Conservation (phyloP, 2,888 invertebrate genomes). For the Lochmaea capreae region DNA sequence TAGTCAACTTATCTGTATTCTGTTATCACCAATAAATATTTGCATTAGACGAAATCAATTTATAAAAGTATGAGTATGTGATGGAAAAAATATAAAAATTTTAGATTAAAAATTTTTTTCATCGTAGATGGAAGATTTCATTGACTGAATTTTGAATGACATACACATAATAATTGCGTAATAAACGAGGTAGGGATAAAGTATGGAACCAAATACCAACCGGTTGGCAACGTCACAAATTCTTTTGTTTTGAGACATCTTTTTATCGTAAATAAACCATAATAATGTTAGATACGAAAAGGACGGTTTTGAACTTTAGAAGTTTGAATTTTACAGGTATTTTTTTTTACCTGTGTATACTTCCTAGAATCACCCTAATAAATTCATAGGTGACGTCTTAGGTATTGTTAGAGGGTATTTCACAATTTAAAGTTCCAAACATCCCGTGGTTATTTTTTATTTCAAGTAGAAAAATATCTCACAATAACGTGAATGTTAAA, state of each 20-base stretch:
- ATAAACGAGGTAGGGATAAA: no score
- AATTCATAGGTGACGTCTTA: not conserved
- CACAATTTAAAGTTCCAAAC: not conserved
- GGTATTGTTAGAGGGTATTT: not conserved
- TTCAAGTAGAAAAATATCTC: not conserved
- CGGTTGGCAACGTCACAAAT: no score
- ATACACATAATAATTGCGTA: no score
- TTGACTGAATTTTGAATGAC: no score
- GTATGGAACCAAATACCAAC: no score
- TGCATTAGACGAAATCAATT: not conserved
- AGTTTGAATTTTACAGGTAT: conserved; percentile 2
- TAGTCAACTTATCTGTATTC: not conserved
- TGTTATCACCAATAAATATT: conserved; percentile 4
- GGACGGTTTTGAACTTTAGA: not conserved
- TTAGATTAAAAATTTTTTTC: not conserved
- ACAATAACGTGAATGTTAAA: no score
- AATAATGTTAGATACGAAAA: no score
- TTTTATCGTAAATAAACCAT: no score
- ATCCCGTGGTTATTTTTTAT: not conserved
- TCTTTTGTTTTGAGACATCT: no score
- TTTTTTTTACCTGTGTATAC: conserved; percentile 5
- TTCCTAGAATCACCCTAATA: conserved; percentile 2
- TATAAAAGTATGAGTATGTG: not conserved
- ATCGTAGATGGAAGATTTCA: not conserved
- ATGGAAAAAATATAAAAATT: not conserved